phyloP scores from a whole-genome alignment of 2,797 vertebrate species.

The Leptodactylus fallax region DNA sequence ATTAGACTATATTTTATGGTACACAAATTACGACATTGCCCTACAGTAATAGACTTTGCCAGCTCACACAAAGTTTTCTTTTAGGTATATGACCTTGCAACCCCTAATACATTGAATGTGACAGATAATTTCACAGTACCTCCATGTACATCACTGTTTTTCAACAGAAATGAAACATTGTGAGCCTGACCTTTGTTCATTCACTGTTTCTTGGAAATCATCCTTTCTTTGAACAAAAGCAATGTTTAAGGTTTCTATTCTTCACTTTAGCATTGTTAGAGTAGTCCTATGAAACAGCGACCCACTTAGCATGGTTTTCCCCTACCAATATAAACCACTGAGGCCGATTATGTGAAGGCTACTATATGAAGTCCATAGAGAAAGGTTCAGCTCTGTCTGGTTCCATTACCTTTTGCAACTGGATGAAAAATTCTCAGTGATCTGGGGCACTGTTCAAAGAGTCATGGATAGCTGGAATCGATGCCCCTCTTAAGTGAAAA shows the following conservation, averaged over 20 bases:
- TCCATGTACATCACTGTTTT: not conserved
- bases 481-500: no score
- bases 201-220: not conserved
- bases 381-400: no score
- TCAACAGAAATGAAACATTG: not conserved
- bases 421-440: no score
- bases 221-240: no score
- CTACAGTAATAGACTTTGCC: not conserved
- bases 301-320: not conserved
- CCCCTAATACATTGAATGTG: not conserved
- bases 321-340: no score
- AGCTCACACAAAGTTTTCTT: not conserved
- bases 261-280: not conserved
- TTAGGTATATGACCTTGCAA: not conserved
- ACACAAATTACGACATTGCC: not conserved
- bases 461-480: no score
- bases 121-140: not conserved
- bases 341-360: no score
- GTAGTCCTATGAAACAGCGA: not conserved
- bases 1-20: not conserved
- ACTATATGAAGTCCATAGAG: no score
- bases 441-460: no score
- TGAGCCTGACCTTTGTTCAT: not conserved
- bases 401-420: no score
- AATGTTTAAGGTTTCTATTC: no score